Percentiles rank a stretch among this genome's conserved stretches.
Conservation (phyloP, 2,797 vertebrate genomes). For the Trematomus bernacchii region DNA sequence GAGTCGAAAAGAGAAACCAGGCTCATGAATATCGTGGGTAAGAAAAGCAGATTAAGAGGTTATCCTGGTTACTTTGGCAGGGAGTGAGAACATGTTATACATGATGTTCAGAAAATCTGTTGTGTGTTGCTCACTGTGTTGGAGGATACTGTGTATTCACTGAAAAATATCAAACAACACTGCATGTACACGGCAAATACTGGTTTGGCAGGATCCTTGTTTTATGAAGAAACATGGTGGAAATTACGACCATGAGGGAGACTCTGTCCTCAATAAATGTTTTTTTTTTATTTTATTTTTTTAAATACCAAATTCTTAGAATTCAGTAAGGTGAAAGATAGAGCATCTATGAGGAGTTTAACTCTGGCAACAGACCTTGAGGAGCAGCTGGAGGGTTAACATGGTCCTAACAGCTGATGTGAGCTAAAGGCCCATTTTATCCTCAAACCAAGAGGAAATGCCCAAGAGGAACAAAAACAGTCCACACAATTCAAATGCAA, state of each 20-base stretch:
- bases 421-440: slow-evolving; percentile 26
- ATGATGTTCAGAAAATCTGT: not conserved
- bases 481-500: not conserved
- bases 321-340: too few relatives aligned
- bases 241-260: not conserved
- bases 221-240: not conserved
- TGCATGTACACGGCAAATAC: not conserved
- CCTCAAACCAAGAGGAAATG: not conserved
- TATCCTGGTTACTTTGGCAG: slow-evolving; percentile 7
- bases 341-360: too few relatives aligned
- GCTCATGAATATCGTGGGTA: not conserved
- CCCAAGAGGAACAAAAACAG: not conserved
- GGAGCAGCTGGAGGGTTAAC: not conserved
- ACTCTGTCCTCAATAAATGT: not conserved
- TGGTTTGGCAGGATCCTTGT: not conserved
- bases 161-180: not conserved
- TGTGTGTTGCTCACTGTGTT: not conserved
- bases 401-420: not conserved
- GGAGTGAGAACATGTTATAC: not conserved
- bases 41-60: not conserved
- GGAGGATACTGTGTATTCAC: not conserved
- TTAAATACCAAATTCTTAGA: too few relatives aligned
- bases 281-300: too few relatives aligned
- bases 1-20: not conserved
- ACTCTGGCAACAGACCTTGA: not conserved